phyloP scores from a whole-genome alignment of 1,140 invertebrate species.

The Drosophila novamexicana region DNA sequence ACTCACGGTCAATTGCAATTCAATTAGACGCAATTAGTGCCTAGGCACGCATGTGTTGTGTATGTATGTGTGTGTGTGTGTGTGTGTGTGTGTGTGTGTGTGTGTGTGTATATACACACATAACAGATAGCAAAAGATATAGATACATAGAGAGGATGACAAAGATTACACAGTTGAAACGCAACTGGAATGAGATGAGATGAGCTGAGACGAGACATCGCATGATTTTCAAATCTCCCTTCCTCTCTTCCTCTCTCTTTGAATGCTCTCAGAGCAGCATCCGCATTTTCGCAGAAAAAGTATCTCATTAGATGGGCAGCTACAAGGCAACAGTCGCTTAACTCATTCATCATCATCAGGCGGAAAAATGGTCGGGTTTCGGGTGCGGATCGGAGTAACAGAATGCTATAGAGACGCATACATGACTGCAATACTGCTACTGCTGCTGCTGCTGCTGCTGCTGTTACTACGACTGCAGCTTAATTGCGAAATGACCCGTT shows the following conservation, averaged over 20 bases:
- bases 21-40: conserved; percentile 82
- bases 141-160: conserved; percentile 51
- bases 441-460: conserved; percentile 16
- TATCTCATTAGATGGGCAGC: conserved; percentile 76
- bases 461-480: conserved; percentile 54
- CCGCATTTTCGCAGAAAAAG: conserved; percentile 58
- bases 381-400: conserved; percentile 11
- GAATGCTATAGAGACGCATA: conserved; percentile 40
- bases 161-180: conserved; percentile 74
- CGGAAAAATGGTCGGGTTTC: conserved; percentile 6
- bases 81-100: not conserved
- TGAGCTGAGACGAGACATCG: conserved; percentile 10
- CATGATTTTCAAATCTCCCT: not conserved
- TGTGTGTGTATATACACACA: conserved; percentile 23
- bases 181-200: conserved; percentile 25
- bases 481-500: conserved; percentile 78
- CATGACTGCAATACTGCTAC: conserved; percentile 25
- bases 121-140: conserved; percentile 41
- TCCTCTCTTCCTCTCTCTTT: not conserved
- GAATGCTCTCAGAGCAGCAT: not conserved
- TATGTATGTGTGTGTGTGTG: not conserved
- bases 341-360: conserved; percentile 81
- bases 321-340: conserved; percentile 77
- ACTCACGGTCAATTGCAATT: conserved; percentile 82
- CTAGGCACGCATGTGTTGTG: conserved; percentile 61